Percentiles rank a stretch among this genome's conserved stretches.
Evolutionary conservation across 1,140 invertebrate genomes (phyloP).

Genomic region (Galendromus occidentalis): DNA sequence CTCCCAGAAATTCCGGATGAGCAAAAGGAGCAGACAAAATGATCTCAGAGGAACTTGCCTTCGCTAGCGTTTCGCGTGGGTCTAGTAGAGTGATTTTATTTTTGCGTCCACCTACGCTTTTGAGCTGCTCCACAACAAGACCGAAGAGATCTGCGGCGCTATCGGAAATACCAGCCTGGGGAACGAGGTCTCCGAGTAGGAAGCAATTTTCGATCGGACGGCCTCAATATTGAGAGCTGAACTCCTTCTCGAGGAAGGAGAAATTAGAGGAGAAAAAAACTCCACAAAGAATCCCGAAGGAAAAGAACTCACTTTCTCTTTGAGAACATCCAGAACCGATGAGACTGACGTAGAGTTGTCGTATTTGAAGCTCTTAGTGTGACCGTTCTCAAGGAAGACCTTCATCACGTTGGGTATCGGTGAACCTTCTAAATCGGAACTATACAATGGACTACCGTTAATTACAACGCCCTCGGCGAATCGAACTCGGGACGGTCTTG

Average conservation of each 20-base stretch:
- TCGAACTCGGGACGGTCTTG: constrained; percentile 58
- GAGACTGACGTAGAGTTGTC: constrained; percentile 65
- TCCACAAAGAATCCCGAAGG: too few relatives aligned
- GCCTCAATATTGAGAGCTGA: too few relatives aligned
- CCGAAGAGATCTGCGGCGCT: constrained; percentile 49
- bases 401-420: constrained; percentile 80
- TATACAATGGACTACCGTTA: constrained; percentile 42
- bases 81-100: constrained; percentile 64
- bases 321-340: constrained; percentile 21
- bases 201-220: too few relatives aligned
- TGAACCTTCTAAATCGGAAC: constrained; percentile 54
- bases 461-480: constrained; percentile 72
- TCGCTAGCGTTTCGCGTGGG: constrained; percentile 56
- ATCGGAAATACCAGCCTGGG: not conserved
- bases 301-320: not conserved
- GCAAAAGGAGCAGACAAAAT: too few relatives aligned
- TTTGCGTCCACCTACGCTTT: constrained; percentile 43
- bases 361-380: constrained; percentile 91
- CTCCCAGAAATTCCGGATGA: too few relatives aligned
- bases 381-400: constrained; percentile 73
- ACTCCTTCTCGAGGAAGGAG: too few relatives aligned
- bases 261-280: too few relatives aligned
- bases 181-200: too few relatives aligned
- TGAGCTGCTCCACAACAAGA: constrained; percentile 69
- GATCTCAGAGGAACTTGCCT: constrained; percentile 43